These are phyloP conservation scores for Pristionchus entomophagus DNA, from an alignment of 2,888 invertebrate species.

Conservation along the genomic window DNA sequence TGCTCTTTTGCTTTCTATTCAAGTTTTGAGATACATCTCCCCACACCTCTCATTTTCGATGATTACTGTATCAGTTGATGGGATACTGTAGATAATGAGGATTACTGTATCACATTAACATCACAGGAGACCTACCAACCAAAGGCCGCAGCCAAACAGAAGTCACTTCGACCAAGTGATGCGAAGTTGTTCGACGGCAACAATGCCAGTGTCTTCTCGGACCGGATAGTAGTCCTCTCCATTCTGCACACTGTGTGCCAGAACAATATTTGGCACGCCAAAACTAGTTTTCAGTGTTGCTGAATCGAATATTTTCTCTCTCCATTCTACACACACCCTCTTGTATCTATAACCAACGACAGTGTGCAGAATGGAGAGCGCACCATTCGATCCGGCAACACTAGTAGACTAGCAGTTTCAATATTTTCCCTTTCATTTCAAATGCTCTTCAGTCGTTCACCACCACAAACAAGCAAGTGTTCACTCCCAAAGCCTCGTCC, in stretches of 20 bases:
- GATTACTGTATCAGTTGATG: background rate
- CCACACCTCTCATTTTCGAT: too few relatives aligned
- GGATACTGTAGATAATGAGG: background rate
- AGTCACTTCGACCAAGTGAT: background rate
- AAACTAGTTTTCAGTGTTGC: too few relatives aligned
- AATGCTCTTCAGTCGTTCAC: background rate
- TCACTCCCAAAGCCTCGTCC: conserved; percentile 14
- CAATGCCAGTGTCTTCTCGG: background rate
- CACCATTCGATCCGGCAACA: too few relatives aligned
- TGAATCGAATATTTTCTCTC: too few relatives aligned
- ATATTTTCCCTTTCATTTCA: background rate
- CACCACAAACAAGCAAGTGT: conserved; percentile 27
- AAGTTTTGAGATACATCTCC: too few relatives aligned
- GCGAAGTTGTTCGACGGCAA: conserved; percentile 13
- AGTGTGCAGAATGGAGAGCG: too few relatives aligned
- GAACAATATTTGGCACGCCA: too few relatives aligned
- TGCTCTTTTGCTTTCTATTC: background rate
- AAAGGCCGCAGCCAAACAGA: background rate
- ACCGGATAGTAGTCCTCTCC: too few relatives aligned
- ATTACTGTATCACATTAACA: background rate
- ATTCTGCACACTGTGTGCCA: too few relatives aligned
- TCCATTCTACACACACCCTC: too few relatives aligned
- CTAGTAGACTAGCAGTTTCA: too few relatives aligned
- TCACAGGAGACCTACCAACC: background rate
- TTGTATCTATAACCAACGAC: too few relatives aligned